A percentile compares a stretch with the other conserved stretches of the same genome.
phyloP scores from a whole-genome alignment of 30 jellyfish, hydroid and myxozoan species.

The Nemopilema nomurai region DNA sequence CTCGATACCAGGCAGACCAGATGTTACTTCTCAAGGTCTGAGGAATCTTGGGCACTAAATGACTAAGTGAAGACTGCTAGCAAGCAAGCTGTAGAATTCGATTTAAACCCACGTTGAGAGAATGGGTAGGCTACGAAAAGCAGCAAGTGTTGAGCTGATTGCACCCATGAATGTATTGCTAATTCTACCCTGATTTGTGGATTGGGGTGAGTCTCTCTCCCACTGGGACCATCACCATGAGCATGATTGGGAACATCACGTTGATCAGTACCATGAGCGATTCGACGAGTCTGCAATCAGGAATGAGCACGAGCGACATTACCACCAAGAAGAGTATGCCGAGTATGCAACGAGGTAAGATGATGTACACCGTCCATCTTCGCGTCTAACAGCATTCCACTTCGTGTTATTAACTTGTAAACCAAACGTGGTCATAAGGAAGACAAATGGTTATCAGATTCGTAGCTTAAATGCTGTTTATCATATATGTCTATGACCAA shows the following conservation, averaged over 20 bases:
- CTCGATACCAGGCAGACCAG: not conserved
- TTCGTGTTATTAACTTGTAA: too few species aligned
- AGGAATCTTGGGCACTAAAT: too few species aligned
- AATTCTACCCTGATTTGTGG: not conserved
- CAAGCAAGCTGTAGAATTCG: too few species aligned
- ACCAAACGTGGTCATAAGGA: too few species aligned
- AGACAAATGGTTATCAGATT: too few species aligned
- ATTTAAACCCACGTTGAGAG: too few species aligned
- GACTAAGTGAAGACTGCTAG: too few species aligned
- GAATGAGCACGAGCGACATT: constrained; percentile 29
- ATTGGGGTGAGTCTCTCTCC: constrained; percentile 5
- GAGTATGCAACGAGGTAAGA: constrained; percentile 52
- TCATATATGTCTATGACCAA: too few species aligned
- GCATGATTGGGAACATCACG: constrained; percentile 32
- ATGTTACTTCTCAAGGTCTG: not conserved
- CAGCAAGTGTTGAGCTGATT: not conserved
- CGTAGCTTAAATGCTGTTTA: too few species aligned
- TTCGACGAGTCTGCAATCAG: constrained; percentile 41
- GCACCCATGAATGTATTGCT: not conserved
- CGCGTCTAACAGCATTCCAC: too few species aligned
- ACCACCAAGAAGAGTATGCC: constrained; percentile 54
- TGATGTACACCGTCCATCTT: too few species aligned
- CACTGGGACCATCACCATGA: constrained; percentile 42
- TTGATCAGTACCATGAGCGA: constrained; percentile 47
- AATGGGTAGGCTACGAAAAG: not conserved